Evolutionary conservation across 37 sponge, comb jelly and placozoan species (phyloP).

Genomic region (Bolinopsis microptera): DNA sequence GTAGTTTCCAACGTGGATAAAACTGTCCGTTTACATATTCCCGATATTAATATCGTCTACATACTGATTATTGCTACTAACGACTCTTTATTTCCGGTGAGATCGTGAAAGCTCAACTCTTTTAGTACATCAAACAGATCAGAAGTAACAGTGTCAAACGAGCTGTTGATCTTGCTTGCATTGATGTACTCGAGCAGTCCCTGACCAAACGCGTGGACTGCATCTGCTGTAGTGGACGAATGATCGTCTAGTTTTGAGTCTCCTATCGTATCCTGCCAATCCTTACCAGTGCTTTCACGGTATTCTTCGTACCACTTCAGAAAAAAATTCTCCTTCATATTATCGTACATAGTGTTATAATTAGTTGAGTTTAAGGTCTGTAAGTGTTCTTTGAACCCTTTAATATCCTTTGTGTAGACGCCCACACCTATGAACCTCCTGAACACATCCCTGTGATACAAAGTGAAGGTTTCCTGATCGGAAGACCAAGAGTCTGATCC

Average conservation of each 20-base stretch:
- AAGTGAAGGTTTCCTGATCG: not conserved
- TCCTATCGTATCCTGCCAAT: not conserved
- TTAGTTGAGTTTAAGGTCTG: not conserved
- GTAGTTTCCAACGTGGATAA: not conserved
- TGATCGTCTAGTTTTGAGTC: conserved; percentile 30
- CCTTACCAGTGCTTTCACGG: not conserved
- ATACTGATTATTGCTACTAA: conserved; percentile 11
- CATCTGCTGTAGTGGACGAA: not conserved
- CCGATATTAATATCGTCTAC: not conserved
- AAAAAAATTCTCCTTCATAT: not conserved
- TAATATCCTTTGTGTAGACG: conserved; percentile 10
- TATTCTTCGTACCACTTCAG: conserved; percentile 18
- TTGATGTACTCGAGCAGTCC: not conserved
- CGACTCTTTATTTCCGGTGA: not conserved
- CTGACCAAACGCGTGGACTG: not conserved
- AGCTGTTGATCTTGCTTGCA: not conserved
- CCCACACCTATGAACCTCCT: conserved; percentile 24
- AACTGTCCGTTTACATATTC: not conserved
- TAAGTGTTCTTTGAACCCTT: conserved; percentile 12
- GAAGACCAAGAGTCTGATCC: conserved; percentile 53
- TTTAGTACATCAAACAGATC: conserved; percentile 24
- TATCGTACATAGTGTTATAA: not conserved
- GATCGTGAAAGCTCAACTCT: not conserved
- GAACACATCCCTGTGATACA: conserved; percentile 11
- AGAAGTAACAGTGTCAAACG: not conserved